Conservation (phyloP, 2,797 vertebrate genomes). For the Hyperoplus immaculatus region DNA sequence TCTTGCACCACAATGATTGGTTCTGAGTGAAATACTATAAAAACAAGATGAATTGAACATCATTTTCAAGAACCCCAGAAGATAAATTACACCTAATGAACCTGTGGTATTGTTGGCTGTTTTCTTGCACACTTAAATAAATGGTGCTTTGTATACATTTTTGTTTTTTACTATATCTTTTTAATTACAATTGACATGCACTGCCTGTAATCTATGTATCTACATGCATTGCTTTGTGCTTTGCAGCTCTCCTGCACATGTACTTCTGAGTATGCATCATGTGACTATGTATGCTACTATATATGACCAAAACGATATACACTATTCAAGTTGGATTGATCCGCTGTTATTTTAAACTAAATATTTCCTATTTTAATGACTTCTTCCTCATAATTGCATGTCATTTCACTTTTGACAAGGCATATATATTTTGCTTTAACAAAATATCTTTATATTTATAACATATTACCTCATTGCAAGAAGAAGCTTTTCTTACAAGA, state of each 20-base stretch:
- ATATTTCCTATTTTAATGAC: not conserved
- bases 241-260: not conserved
- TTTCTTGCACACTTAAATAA: not conserved
- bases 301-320: not conserved
- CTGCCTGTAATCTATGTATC: not conserved
- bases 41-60: not conserved
- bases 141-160: not conserved
- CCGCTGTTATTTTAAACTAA: no score
- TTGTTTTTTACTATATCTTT: not conserved
- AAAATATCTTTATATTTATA: not conserved
- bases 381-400: not conserved
- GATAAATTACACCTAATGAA: not conserved
- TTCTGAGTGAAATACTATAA: not conserved
- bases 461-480: not conserved
- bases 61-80: not conserved
- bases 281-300: not conserved
- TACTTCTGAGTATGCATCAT: not conserved
- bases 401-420: not conserved
- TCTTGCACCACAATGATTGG: no score
- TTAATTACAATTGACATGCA: not conserved
- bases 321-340: not conserved
- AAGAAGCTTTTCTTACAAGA: no score
- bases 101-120: not conserved
- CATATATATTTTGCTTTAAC: not conserved
- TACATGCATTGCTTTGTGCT: not conserved